Percentiles rank a stretch among this genome's conserved stretches.
Conservation (phyloP, 2,888 invertebrate species). For the Cerastis leucographa region DNA sequence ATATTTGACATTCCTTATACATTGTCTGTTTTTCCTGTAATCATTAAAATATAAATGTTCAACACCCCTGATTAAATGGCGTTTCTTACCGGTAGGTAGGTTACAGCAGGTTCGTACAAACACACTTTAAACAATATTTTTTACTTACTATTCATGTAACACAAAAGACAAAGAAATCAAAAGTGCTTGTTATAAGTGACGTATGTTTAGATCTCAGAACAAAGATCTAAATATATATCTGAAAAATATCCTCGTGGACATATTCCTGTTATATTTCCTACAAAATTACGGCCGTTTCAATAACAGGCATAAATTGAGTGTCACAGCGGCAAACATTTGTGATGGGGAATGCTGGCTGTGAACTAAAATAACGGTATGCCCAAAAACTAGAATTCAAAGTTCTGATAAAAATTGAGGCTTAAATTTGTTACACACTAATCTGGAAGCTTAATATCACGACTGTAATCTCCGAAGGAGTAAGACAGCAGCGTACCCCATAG, state of each 20-base stretch:
- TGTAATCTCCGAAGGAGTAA: too few species aligned
- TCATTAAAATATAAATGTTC: too few species aligned
- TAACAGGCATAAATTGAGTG: conserved; percentile 58
- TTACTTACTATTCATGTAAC: not conserved
- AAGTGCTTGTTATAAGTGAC: not conserved
- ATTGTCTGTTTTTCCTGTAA: too few species aligned
- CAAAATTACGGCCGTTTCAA: conserved; percentile 35
- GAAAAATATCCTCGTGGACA: conserved; percentile 1
- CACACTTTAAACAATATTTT: too few species aligned
- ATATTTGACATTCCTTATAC: too few species aligned
- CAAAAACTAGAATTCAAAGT: not conserved
- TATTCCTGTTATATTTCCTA: conserved; percentile 33
- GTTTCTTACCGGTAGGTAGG: too few species aligned
- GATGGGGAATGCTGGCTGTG: conserved; percentile 13
- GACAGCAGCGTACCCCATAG: not conserved
- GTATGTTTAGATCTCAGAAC: not conserved
- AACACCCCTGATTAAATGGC: too few species aligned
- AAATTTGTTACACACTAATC: too few species aligned
- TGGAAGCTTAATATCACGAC: not conserved
- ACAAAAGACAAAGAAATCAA: not conserved
- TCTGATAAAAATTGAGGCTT: not conserved
- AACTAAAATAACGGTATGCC: not conserved
- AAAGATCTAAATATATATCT: not conserved
- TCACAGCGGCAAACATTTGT: conserved; percentile 39
- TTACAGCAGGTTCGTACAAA: too few species aligned